Conservation (phyloP, 2,797 vertebrate genomes). For the Furcifer pardalis region DNA sequence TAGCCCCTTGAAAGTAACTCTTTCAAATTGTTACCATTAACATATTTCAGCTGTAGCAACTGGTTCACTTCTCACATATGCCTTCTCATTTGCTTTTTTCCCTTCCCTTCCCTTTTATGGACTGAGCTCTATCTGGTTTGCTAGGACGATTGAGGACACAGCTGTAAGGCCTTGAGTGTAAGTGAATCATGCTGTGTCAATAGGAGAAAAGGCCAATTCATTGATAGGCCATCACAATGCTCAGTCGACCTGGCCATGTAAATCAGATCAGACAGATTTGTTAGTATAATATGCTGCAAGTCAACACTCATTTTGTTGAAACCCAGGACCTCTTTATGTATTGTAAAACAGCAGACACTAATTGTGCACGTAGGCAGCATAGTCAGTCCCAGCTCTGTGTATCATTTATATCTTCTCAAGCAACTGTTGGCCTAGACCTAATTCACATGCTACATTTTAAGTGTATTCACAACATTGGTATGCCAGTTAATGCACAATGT, state of each 20-base stretch:
- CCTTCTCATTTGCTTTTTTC: too few relatives aligned
- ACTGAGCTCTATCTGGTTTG: neutral
- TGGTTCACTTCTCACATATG: neutral
- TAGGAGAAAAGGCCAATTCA: neutral
- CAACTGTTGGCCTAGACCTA: neutral
- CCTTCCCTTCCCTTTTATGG: neutral
- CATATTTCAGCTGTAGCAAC: neutral
- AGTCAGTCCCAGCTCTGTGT: neutral
- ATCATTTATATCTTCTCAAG: too few relatives aligned
- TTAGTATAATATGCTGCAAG: neutral
- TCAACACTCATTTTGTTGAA: neutral
- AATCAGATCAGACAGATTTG: neutral
- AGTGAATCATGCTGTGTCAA: neutral
- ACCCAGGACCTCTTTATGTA: neutral
- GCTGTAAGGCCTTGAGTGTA: neutral
- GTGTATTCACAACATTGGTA: neutral
- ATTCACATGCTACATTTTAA: neutral
- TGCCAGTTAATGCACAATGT: neutral
- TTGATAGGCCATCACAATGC: neutral
- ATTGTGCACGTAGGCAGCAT: neutral
- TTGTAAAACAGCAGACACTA: neutral
- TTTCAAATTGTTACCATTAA: neutral
- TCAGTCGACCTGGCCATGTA: neutral
- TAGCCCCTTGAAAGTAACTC: neutral
- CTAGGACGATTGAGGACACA: neutral